A percentile compares a stretch with the other conserved stretches of the same genome.
Conservation (phyloP, 2,797 vertebrate genomes). For the Megaceryle alcyon region DNA sequence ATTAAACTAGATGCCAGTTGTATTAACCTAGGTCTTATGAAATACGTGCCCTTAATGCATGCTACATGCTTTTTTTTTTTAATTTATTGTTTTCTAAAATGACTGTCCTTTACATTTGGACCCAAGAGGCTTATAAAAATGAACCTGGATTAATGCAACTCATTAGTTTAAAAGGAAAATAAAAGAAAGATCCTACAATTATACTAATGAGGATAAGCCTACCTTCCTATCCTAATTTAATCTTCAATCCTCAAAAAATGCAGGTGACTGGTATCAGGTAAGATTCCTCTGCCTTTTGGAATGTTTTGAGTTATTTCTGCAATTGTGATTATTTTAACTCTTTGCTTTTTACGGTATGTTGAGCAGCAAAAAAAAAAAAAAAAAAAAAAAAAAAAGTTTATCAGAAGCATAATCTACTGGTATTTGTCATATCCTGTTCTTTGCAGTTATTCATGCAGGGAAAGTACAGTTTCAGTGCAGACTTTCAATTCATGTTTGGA, state of each 20-base stretch:
- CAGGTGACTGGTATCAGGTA: constrained; percentile 64
- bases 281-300: background rate
- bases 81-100: constrained; percentile 86
- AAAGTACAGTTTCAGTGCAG: background rate
- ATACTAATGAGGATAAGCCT: constrained; percentile 81
- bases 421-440: background rate
- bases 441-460: background rate
- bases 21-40: constrained; percentile 86
- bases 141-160: constrained; percentile 87
- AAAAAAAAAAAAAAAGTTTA: background rate
- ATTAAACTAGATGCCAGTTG: constrained; percentile 84
- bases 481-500: background rate
- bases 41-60: constrained; percentile 82
- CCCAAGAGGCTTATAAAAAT: constrained; percentile 86
- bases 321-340: background rate
- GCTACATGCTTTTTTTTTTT: constrained; percentile 75
- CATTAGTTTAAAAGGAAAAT: constrained; percentile 86
- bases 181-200: constrained; percentile 82
- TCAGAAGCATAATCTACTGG: background rate
- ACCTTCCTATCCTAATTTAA: constrained; percentile 75
- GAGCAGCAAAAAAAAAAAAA: background rate
- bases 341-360: background rate
- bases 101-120: constrained; percentile 83
- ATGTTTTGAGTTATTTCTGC: background rate
- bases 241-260: constrained; percentile 54